Base-by-base conservation (phyloP, 2,888 invertebrate genomes). In the Nomada hirtipes region DNA sequence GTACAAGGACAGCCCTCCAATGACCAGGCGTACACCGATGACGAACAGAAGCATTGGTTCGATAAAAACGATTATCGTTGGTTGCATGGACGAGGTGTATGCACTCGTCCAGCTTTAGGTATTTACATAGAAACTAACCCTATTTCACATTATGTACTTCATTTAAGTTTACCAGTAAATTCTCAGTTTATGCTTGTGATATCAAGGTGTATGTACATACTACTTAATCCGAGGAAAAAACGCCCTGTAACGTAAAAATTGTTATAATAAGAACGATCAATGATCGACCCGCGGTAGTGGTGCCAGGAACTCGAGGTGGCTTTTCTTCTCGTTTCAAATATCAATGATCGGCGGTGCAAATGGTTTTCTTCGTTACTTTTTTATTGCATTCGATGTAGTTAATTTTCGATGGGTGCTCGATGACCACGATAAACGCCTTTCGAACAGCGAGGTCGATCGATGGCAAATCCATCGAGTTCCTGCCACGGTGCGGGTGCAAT, bases 161-260 rank as follows among this genome's bases (percentile, higher is more conserved):
- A 89, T 91, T 92, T 90, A 91, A 90, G 90, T 92, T 88, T 92
- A 92, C 88, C 90, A 86, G 91, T 92, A 92, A 86, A 91, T 91
- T 91, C 91, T 92, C 90, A 88, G 90, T 90, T 91, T 90, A 91
- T 91, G 91, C 91, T 92, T 90, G 90, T 90, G 91, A 92, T 92
- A 92, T 92, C 91, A 91, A 92, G 91, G 91, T 92, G 91, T 93
- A 93, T 93, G 91, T 93, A 93, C 93, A 92, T 91, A 92, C 93
- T 93, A 93, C 91, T 90, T 91, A 92, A 91, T 92, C 91, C 92
- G 93, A 92, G 92, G 92, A 91, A 92, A 90, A 89, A 91, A 91
- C 90, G 90, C 86, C 89, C 90, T 91, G 90, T 91, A 91, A 91
- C 90, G 89, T 59, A 90, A 90, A 89, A 90, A 88, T 79, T 83